phyloP scores from a whole-genome alignment of 2,113 vertebrate species.

The Trochalopteron elliotii region DNA sequence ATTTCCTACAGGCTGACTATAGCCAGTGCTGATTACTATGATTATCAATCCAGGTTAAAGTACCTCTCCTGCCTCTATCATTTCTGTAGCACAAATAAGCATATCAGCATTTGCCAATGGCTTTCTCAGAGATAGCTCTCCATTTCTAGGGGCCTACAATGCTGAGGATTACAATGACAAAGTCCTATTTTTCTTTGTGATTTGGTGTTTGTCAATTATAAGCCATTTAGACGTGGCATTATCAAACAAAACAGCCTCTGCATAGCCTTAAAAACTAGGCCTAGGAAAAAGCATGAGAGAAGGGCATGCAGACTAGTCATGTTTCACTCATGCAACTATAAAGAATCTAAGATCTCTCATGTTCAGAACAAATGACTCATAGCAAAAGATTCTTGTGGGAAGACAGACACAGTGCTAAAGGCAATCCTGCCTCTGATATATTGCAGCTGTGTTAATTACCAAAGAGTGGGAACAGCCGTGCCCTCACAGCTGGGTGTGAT shows the following conservation, averaged over 20 bases:
- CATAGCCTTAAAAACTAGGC: not conserved
- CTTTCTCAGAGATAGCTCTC: not conserved
- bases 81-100: not conserved
- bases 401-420: not conserved
- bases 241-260: not conserved
- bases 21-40: not conserved
- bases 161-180: not conserved
- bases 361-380: not conserved
- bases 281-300: not conserved
- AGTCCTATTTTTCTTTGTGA: not conserved
- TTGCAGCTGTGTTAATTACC: not conserved
- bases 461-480: not conserved
- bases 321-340: not conserved
- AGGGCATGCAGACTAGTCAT: not conserved
- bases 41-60: not conserved
- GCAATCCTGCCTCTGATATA: not conserved
- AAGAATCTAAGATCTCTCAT: not conserved
- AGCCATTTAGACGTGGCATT: not conserved
- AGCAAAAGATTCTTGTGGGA: not conserved
- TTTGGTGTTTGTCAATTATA: not conserved
- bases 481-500: not conserved
- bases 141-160: not conserved
- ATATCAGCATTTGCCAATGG: not conserved
- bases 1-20: not conserved
- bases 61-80: not conserved